phyloP scores from a whole-genome alignment of 2,797 vertebrate species.

The Cyclopterus lumpus region DNA sequence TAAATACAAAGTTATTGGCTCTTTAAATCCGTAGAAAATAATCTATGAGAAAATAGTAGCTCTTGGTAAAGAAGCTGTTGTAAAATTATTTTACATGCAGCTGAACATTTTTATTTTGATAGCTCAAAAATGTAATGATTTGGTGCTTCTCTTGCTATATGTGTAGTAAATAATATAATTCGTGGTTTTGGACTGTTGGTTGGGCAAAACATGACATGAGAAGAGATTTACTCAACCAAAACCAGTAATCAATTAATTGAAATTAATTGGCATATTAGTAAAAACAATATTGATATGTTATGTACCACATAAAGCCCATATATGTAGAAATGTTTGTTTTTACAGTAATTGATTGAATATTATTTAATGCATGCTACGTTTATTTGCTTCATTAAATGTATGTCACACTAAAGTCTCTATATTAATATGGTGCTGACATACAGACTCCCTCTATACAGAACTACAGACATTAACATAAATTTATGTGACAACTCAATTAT shows the following conservation, averaged over 20 bases:
- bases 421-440: constrained; percentile 1
- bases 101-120: neutral
- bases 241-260: neutral
- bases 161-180: neutral
- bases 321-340: neutral
- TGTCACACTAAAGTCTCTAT: neutral
- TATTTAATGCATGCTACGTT: neutral
- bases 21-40: neutral
- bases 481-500: constrained; percentile 50
- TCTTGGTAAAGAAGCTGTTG: neutral
- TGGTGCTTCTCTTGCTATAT: neutral
- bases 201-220: neutral
- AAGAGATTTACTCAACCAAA: neutral
- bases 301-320: neutral
- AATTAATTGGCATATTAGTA: constrained; percentile 1
- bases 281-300: neutral
- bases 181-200: neutral
- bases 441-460: constrained; percentile 18
- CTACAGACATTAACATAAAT: constrained; percentile 33
- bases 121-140: neutral
- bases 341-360: neutral
- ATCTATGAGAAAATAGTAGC: neutral
- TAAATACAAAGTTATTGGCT: neutral
- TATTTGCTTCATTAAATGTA: neutral
- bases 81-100: neutral